Conservation (phyloP, 2,888 invertebrate genomes). For the Neuroscelio doddi region DNA sequence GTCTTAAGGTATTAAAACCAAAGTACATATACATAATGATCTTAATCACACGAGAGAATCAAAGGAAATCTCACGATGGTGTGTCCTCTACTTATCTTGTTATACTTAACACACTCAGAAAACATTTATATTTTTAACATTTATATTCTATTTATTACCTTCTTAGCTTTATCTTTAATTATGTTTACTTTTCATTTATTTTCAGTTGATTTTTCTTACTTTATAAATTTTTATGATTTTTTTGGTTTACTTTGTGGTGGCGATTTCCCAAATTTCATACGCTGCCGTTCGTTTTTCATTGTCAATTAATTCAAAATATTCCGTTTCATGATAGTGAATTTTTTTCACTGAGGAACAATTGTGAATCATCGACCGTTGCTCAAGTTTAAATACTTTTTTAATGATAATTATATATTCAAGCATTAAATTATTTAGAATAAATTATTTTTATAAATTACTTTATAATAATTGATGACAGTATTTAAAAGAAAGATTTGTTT, state of each 20-base stretch:
- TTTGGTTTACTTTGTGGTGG: constrained; percentile 48
- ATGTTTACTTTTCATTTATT: constrained; percentile 44
- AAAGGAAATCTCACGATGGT: constrained; percentile 35
- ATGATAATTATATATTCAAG: too few species aligned
- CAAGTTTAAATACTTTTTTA: too few species aligned
- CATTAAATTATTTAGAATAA: too few species aligned
- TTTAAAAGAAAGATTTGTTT: too few species aligned
- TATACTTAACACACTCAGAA: constrained; percentile 44
- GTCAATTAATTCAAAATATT: constrained; percentile 2
- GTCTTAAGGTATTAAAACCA: constrained; percentile 28
- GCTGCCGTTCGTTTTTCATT: constrained; percentile 24
- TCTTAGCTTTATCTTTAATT: constrained; percentile 51
- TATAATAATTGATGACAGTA: too few species aligned
- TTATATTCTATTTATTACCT: constrained; percentile 49
- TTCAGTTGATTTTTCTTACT: constrained; percentile 26
- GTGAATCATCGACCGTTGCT: not conserved
- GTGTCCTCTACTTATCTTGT: constrained; percentile 24
- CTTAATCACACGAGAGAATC: constrained; percentile 24
- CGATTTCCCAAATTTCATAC: constrained; percentile 43
- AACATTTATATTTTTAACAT: constrained; percentile 52
- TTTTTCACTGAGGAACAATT: not conserved
- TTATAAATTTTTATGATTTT: constrained; percentile 42
- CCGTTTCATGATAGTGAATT: not conserved
- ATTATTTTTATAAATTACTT: too few species aligned
- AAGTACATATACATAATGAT: constrained; percentile 30